Evolutionary conservation across 2,888 invertebrate species (phyloP).

Genomic region (Bruchidius siliquastri): DNA sequence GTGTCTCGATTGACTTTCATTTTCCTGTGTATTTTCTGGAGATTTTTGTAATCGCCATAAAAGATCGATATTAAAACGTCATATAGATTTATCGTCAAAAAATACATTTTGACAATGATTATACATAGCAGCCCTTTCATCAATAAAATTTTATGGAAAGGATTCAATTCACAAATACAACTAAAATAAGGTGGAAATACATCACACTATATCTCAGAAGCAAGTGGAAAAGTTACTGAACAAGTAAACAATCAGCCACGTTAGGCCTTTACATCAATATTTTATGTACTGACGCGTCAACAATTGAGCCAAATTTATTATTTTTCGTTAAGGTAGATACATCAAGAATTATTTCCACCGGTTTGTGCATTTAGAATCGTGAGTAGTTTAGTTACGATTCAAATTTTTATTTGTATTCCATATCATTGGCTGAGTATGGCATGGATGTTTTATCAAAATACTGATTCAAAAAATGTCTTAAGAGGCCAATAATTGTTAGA

Average conservation of each 20-base stretch:
- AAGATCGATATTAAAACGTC: background rate
- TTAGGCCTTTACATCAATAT: background rate
- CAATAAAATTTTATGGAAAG: background rate
- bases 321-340: background rate
- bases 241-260: background rate
- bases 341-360: background rate
- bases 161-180: background rate
- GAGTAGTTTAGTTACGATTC: too few relatives aligned
- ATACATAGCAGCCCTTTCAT: background rate
- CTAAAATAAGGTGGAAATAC: background rate
- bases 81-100: background rate
- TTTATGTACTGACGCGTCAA: background rate
- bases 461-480: too few relatives aligned
- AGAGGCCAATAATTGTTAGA: too few relatives aligned
- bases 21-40: background rate
- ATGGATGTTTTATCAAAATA: too few relatives aligned
- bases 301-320: background rate
- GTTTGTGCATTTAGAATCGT: too few relatives aligned
- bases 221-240: background rate
- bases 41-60: background rate
- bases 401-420: too few relatives aligned
- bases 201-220: background rate
- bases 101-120: background rate
- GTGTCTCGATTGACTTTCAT: background rate
- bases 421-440: too few relatives aligned